These are phyloP conservation scores for Neosilurus hyrtlii DNA, from an alignment of 2,797 vertebrate genomes.

Conservation along the genomic window DNA sequence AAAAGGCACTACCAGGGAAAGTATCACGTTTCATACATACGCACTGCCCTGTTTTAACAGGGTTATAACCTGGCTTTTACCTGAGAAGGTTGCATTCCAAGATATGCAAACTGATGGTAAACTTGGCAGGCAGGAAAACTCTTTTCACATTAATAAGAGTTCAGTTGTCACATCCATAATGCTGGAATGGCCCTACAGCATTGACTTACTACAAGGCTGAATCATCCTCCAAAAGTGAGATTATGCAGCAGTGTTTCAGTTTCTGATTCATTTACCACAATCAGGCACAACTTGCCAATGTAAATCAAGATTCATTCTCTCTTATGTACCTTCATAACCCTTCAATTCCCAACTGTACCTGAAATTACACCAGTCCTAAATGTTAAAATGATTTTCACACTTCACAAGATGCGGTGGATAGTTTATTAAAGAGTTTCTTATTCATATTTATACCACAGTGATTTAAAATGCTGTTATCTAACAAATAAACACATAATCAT, in stretches of 20 bases:
- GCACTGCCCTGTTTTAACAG: background rate
- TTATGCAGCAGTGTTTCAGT: conserved; percentile 21
- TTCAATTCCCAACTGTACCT: conserved; percentile 14
- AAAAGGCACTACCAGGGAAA: conserved; percentile 4
- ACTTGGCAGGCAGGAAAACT: background rate
- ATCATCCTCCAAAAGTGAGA: conserved; percentile 8
- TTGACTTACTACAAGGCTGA: background rate
- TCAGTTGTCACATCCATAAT: conserved; percentile 18
- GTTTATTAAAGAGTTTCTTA: background rate
- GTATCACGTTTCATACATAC: background rate
- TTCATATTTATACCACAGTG: conserved; percentile 5
- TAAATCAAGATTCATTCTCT: background rate
- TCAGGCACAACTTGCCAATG: conserved; percentile 12
- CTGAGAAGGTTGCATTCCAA: background rate
- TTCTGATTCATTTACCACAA: conserved; percentile 14
- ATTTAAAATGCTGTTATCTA: background rate
- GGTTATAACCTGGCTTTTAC: conserved; percentile 1
- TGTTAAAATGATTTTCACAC: background rate
- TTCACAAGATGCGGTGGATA: background rate
- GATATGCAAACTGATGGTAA: conserved; percentile 12
- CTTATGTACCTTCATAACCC: background rate
- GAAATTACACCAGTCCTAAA: conserved; percentile 8
- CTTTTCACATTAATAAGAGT: background rate
- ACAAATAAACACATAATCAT: conserved; percentile 4
- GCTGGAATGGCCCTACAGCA: background rate